phyloP scores from a whole-genome alignment of 1,140 invertebrate genomes.

The Calephelis nemesis region DNA sequence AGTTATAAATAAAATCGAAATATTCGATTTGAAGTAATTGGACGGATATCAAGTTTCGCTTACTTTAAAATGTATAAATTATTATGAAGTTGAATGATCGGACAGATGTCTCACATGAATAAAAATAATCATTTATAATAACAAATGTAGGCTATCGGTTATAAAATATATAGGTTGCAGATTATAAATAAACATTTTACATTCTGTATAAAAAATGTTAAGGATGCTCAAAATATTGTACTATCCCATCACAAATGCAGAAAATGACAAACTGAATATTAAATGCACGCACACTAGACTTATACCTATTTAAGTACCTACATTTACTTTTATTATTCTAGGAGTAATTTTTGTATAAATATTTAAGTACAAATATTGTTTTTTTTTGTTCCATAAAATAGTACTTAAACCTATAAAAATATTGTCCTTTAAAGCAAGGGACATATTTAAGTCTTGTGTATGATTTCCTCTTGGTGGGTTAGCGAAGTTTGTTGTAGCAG shows the following conservation, averaged over 20 bases:
- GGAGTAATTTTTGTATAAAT: too few relatives aligned
- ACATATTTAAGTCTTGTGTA: constrained; percentile 12
- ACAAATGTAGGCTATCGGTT: too few relatives aligned
- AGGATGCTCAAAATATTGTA: too few relatives aligned
- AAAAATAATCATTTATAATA: too few relatives aligned
- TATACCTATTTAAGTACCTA: background rate
- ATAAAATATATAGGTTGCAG: too few relatives aligned
- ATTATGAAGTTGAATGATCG: too few relatives aligned
- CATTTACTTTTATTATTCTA: background rate
- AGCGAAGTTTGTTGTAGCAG: background rate
- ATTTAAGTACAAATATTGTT: background rate
- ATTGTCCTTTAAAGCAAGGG: background rate
- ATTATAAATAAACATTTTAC: too few relatives aligned
- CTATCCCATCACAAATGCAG: too few relatives aligned
- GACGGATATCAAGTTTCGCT: constrained; percentile 2
- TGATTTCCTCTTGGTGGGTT: background rate
- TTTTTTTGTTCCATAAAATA: background rate
- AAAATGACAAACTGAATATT: too few relatives aligned
- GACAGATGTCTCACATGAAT: too few relatives aligned
- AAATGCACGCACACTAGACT: too few relatives aligned
- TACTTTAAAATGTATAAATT: background rate
- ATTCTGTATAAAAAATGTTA: too few relatives aligned
- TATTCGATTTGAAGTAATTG: background rate
- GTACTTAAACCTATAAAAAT: background rate
- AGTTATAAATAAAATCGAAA: background rate